Conservation (phyloP, 1,140 invertebrate species). For the Bombus picipes region DNA sequence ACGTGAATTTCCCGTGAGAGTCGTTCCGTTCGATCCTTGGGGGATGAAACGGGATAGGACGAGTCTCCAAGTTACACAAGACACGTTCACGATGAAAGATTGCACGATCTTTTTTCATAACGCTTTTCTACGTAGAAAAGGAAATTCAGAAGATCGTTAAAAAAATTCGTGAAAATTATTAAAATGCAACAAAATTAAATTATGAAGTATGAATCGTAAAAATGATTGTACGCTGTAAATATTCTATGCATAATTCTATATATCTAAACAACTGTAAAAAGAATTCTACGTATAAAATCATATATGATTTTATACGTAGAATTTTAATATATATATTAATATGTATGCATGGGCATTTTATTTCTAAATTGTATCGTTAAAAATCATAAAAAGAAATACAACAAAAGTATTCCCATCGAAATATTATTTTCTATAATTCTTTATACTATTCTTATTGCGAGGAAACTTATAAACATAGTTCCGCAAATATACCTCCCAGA, state of each 20-base stretch:
- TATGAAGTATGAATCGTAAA: not conserved
- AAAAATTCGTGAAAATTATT: not conserved
- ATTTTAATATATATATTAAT: no score
- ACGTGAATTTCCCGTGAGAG: constrained; percentile 59
- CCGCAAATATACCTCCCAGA: no score
- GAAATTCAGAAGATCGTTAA: not conserved
- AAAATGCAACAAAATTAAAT: not conserved
- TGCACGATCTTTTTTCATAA: not conserved
- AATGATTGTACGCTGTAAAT: not conserved
- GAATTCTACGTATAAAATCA: not conserved
- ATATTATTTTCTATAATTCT: no score
- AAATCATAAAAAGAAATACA: no score
- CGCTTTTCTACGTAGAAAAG: not conserved
- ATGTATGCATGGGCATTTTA: not conserved
- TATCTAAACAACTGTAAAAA: not conserved
- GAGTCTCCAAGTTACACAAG: not conserved
- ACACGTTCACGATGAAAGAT: not conserved
- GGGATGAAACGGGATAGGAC: not conserved
- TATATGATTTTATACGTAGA: no score
- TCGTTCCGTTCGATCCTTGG: constrained; percentile 22
- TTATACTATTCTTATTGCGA: no score
- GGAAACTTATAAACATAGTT: no score
- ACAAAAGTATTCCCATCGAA: no score
- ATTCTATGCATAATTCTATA: not conserved
- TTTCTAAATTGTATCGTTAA: no score